Evolutionary conservation across 2,113 vertebrate genomes (phyloP), one percentile per base, ranked within the genome.

Genomic region (Tragelaphus buxtoni): DNA sequence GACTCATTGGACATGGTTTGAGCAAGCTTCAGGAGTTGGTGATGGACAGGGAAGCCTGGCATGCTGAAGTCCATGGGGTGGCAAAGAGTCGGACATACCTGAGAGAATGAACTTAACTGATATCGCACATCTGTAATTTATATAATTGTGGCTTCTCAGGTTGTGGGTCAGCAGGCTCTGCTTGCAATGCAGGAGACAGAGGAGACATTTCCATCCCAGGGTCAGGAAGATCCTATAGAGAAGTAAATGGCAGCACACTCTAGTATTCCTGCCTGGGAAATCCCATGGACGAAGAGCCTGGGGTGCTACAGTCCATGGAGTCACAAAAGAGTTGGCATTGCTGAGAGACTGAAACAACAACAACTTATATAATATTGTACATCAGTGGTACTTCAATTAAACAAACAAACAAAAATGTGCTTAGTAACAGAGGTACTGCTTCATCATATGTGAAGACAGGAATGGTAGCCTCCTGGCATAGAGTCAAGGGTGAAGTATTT

Each of bases 21-120:
- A 65, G 7, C 61, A 18, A 65, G 32, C 61, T 65, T n/a, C 0
- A 3, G 32, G 32, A 65, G 14, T n/a, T n/a, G 32, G 16, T 18
- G 4, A 63, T 63, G 61, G 16, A 63, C 61, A 65, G 32, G 61
- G 32, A n/a, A n/a, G 61, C 16, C 61, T 65, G 32, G 32, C 0
- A 1, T 65, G 32, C 32, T 65, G 61, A 65, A 9, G 32, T n/a
- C 7, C 28, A 7, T 18, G 61, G 28, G 16, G 32, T 65, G 61
- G 61, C 61, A n/a, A 18, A 65, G 61, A 39, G 4, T n/a, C 12
- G 1, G 32, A 65, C 61, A n/a, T 0, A 7, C 7, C 16, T n/a
- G 16, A 65, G 61, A 2, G 16, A 4, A 4, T 65, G 61, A 18
- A n/a, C 32, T 65, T 65, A 18, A 65, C 16, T 65, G 61, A 65